A percentile compares a stretch with the other conserved stretches of the same genome.
phyloP scores from a whole-genome alignment of 2,888 invertebrate species.

The Dicyrtomina minuta region DNA sequence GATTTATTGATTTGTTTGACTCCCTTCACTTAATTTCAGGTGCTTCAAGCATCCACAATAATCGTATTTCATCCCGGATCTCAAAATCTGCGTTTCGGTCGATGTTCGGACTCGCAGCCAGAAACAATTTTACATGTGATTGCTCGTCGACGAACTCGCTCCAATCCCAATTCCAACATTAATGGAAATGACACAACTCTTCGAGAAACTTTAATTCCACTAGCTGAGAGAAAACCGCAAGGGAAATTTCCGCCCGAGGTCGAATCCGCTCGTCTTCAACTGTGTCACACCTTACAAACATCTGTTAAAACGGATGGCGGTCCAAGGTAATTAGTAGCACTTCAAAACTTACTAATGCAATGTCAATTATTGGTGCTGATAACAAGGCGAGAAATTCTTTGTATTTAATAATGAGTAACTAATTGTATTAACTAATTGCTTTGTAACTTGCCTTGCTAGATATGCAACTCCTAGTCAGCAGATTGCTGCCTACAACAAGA shows the following conservation, averaged over 20 bases:
- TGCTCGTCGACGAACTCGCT: slow-evolving; percentile 65
- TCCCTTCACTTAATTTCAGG: too few species aligned
- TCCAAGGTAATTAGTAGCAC: slow-evolving; percentile 55
- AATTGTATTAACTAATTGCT: too few species aligned
- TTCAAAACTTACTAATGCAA: neutral
- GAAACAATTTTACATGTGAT: slow-evolving; percentile 81
- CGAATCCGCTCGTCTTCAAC: slow-evolving; percentile 79
- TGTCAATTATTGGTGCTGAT: neutral
- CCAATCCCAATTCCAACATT: slow-evolving; percentile 32
- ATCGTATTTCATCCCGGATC: slow-evolving; percentile 96
- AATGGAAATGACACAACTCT: slow-evolving; percentile 34
- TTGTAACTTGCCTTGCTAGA: too few species aligned
- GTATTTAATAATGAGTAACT: too few species aligned
- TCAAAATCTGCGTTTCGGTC: slow-evolving; percentile 80
- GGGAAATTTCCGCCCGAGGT: slow-evolving; percentile 64
- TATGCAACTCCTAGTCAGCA: slow-evolving; percentile 86
- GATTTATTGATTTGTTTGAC: too few species aligned
- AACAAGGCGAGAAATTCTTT: too few species aligned
- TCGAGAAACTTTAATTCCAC: slow-evolving; percentile 49
- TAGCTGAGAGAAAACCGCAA: slow-evolving; percentile 31
- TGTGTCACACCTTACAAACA: slow-evolving; percentile 82
- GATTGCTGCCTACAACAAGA: slow-evolving; percentile 81
- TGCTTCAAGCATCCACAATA: slow-evolving; percentile 61
- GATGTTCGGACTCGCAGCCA: slow-evolving; percentile 86
- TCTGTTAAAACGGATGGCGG: slow-evolving; percentile 81